A percentile compares a stretch with the other conserved stretches of the same genome.
phyloP scores from a whole-genome alignment of 2,113 vertebrate species.

The Stegostoma tigrinum region DNA sequence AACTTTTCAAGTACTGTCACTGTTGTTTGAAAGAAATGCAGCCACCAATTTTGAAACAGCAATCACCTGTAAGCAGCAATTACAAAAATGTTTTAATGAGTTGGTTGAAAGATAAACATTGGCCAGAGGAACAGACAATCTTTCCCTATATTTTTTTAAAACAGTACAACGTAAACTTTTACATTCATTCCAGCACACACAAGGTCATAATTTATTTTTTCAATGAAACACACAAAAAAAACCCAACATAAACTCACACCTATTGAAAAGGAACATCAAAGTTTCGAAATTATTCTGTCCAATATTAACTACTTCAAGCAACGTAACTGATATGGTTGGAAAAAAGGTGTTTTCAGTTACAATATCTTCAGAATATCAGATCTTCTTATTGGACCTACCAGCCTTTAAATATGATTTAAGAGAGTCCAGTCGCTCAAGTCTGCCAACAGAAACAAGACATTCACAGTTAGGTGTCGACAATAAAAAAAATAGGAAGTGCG shows the following conservation, averaged over 20 bases:
- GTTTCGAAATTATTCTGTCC: background rate
- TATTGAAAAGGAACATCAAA: background rate
- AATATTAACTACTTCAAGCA: background rate
- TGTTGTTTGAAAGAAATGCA: background rate
- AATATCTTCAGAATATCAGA: background rate
- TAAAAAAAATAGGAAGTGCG: background rate
- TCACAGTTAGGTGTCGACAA: background rate
- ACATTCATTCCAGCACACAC: background rate
- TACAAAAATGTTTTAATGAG: background rate
- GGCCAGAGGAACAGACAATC: background rate
- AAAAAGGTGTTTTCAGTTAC: background rate
- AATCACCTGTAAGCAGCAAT: background rate
- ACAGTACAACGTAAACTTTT: background rate
- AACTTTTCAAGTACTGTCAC: too few species aligned
- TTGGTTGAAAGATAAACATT: background rate
- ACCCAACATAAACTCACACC: background rate
- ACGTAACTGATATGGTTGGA: background rate
- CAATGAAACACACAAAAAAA: background rate
- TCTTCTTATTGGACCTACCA: slow-evolving; percentile 55
- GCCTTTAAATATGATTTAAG: slow-evolving; percentile 64
- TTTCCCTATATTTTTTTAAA: background rate
- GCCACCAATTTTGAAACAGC: background rate
- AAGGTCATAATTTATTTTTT: too few species aligned
- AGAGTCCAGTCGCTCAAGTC: slow-evolving; percentile 54
- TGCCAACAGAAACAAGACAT: slow-evolving; percentile 45